A percentile compares a stretch with the other conserved stretches of the same genome.
Evolutionary conservation across 2,797 vertebrate species (phyloP).

Genomic region (Petrocephalus schoutedeni): DNA sequence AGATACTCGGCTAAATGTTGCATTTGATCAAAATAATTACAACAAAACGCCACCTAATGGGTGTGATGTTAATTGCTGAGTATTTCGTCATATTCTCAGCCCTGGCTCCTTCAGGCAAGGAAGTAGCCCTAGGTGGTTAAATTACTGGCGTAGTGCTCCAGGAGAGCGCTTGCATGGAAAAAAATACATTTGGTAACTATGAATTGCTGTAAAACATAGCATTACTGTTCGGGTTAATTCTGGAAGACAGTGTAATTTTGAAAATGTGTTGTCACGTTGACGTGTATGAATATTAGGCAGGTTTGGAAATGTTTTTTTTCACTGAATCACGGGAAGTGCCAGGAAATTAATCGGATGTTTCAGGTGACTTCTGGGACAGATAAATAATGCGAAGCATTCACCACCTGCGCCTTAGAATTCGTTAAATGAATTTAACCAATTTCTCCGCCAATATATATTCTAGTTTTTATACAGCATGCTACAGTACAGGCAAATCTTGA

Average conservation of each 20-base stretch:
- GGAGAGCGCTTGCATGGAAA: not conserved
- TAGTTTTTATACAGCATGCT: not conserved
- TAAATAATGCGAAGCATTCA: not conserved
- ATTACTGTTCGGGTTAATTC: not conserved
- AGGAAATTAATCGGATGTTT: not conserved
- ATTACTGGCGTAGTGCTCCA: not conserved
- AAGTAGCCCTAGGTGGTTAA: not conserved
- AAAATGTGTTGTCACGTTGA: not conserved
- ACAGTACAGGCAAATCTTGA: not conserved
- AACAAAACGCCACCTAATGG: not conserved
- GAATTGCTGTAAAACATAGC: not conserved
- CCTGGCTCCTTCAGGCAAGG: not conserved
- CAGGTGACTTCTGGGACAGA: not conserved
- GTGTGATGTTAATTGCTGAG: slow-evolving; percentile 10
- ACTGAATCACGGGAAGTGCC: not conserved
- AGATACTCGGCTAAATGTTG: not conserved
- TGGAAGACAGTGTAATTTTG: not conserved
- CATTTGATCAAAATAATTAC: not conserved
- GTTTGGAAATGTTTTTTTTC: not conserved
- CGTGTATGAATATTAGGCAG: not conserved
- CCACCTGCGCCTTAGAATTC: not conserved
- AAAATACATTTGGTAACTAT: not conserved
- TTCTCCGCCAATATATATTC: not conserved
- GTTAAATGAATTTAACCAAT: not conserved
- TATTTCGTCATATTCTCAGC: not conserved